Conservation (phyloP, 2,797 vertebrate species). For the Sphenodon punctatus region DNA sequence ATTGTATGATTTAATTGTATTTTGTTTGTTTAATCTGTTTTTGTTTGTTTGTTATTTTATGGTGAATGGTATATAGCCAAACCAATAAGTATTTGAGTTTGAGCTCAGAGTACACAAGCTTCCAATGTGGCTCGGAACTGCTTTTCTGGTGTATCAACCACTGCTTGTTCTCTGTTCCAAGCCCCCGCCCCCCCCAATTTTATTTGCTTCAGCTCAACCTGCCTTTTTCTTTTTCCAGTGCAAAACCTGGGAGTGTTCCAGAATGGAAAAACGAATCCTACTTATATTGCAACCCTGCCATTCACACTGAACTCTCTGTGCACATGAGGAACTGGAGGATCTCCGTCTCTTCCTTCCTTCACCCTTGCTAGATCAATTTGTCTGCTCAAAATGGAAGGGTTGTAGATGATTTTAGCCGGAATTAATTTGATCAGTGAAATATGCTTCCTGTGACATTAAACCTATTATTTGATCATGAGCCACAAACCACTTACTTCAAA, state of each 20-base stretch:
- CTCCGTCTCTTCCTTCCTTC: constrained; percentile 7
- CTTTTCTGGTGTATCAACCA: no score
- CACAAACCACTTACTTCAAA: no score
- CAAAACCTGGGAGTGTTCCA: not conserved
- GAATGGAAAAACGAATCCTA: not conserved
- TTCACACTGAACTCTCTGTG: constrained; percentile 9
- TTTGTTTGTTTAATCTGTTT: no score
- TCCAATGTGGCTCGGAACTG: no score
- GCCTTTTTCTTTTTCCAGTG: not conserved
- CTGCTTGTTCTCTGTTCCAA: no score
- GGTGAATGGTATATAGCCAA: no score
- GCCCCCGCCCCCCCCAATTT: rapidly evolving
- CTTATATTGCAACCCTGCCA: not conserved
- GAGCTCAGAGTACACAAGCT: no score
- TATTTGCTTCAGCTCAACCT: not conserved
- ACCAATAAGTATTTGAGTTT: no score
- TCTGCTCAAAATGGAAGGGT: not conserved
- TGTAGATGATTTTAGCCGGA: constrained; percentile 46
- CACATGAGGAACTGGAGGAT: constrained; percentile 24
- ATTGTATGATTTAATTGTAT: no score
- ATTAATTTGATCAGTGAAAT: constrained; percentile 45
- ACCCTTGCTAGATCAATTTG: constrained; percentile 47
- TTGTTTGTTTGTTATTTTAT: no score
- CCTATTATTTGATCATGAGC: constrained; percentile 26
- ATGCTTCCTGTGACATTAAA: constrained; percentile 28